phyloP scores from a whole-genome alignment of 2,113 vertebrate species.

The western clawed frog (Xenopus tropicalis) region UCB_Xtro_10.0 CM004443.2:117862501-117863000 shows the following conservation, averaged over 20 bases:
- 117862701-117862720: slow-evolving; percentile 34
- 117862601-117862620: slow-evolving; percentile 32
- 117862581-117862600: slow-evolving; percentile 43
- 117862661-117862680: slow-evolving; percentile 35
- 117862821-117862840: slow-evolving; percentile 22
- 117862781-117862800: slow-evolving; percentile 27
- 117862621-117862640: slow-evolving; percentile 43
- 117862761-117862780: slow-evolving; percentile 14
- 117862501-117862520: slow-evolving; percentile 59
- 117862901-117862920: slow-evolving; percentile 27
- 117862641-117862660: slow-evolving; percentile 43
- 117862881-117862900: slow-evolving; percentile 12
- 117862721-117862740: slow-evolving; percentile 21
- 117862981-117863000: neutral
- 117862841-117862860: slow-evolving; percentile 32
- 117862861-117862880: slow-evolving; percentile 17
- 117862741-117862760: slow-evolving; percentile 5
- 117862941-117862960: slow-evolving; percentile 32
- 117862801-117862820: slow-evolving; percentile 14
- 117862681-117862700: slow-evolving; percentile 35
- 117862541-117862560: slow-evolving; percentile 57
- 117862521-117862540: slow-evolving; percentile 58
- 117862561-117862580: slow-evolving; percentile 53
- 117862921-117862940: slow-evolving; percentile 10
- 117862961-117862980: neutral